These are phyloP conservation scores for Chrysemys picta DNA, from an alignment of 2,113 vertebrate genomes.

Conservation along the genomic window DNA sequence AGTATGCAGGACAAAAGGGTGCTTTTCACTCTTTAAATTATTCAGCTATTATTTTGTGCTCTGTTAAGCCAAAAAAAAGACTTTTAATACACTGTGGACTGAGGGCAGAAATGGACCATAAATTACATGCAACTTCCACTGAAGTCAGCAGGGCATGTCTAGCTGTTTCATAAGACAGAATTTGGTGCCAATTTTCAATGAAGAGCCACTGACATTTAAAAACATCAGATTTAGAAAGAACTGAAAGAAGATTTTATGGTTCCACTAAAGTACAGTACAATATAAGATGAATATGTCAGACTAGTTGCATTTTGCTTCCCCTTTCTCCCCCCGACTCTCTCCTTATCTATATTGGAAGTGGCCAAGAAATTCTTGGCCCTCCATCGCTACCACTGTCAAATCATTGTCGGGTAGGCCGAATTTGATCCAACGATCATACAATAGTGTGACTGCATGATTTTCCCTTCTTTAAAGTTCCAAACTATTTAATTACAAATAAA, in stretches of 20 bases:
- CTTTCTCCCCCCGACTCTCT: neutral
- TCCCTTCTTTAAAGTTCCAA: neutral
- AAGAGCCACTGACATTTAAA: neutral
- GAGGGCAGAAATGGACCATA: neutral
- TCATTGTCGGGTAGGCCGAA: rapidly evolving
- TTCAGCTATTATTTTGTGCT: neutral
- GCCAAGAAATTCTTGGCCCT: neutral
- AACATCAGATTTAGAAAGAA: neutral
- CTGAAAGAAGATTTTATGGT: neutral
- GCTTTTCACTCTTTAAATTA: neutral
- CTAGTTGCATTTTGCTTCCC: neutral
- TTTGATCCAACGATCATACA: neutral
- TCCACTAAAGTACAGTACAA: neutral
- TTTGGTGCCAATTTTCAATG: neutral
- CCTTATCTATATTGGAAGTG: neutral
- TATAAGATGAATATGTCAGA: neutral
- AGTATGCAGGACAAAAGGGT: neutral
- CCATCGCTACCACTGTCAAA: neutral
- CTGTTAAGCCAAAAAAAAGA: neutral
- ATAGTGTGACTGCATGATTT: neutral
- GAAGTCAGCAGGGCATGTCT: neutral
- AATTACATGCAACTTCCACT: neutral
- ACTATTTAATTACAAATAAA: neutral
- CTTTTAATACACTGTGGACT: neutral
- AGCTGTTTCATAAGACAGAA: neutral